Conservation (phyloP, 2,113 vertebrate genomes). For the Urocitellus parryii region DNA sequence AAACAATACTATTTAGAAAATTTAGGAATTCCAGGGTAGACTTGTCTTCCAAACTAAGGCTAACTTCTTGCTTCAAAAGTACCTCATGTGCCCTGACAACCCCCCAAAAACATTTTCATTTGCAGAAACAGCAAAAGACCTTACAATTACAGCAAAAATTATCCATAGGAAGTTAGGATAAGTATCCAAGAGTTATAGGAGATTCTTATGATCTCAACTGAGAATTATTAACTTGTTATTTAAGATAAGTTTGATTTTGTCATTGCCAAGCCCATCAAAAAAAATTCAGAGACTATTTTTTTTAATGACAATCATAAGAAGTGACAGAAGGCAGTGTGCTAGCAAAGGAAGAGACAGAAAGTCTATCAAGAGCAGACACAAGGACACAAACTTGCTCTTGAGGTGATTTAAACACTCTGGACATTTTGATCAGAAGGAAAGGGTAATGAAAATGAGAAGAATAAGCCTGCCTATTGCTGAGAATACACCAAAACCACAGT, state of each 20-base stretch:
- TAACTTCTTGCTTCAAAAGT: background rate
- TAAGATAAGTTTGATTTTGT: background rate
- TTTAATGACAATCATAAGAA: background rate
- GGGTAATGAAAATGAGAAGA: background rate
- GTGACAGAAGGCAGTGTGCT: background rate
- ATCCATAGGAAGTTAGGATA: background rate
- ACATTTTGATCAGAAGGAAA: background rate
- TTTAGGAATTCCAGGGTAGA: background rate
- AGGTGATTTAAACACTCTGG: background rate
- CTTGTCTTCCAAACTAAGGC: background rate
- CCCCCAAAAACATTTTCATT: background rate
- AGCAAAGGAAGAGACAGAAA: background rate
- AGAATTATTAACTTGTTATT: background rate
- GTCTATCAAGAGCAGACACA: background rate
- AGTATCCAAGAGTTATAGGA: background rate
- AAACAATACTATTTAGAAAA: background rate
- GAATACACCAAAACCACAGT: background rate
- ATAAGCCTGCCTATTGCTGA: background rate
- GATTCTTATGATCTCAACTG: background rate
- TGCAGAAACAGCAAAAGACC: background rate
- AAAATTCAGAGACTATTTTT: background rate
- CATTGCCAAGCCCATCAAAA: background rate
- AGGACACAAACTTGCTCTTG: background rate
- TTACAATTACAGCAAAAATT: background rate
- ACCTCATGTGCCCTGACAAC: background rate